Base-by-base conservation (phyloP, 2,888 invertebrate species). In the Eulithis prunata region DNA sequence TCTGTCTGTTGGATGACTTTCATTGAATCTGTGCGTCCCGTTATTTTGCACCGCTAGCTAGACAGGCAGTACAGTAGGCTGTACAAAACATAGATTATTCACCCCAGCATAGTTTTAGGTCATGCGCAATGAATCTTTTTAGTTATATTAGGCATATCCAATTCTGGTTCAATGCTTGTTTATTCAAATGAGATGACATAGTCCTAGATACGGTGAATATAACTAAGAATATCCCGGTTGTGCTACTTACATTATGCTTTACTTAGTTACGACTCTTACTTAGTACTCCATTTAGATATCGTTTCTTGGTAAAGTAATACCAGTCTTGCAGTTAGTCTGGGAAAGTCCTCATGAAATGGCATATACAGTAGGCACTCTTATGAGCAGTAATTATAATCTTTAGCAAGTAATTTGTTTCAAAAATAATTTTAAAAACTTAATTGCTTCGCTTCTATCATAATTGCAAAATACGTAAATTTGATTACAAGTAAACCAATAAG, bases 111-210 rank as follows among this genome's bases (percentile, higher is more conserved):
- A 76, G 76, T 68, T 76, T 21, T 75, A 78, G 85, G 80, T 82
- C 82, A 84, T 82, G 85, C 84, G 84, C 86, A 80, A 77, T 85
- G 83, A 83, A 84, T 80, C 78, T 72, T 64, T 75, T 72, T 70
- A 76, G 6, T 41, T 41, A 8, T 75, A 75, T 81, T 83, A 83
- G 80, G 84, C 77, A 45, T 63, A 71, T 81, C 83, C 83, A 80
- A 81, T 71, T 75, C 57, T 58, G 59, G 56, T 66, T 55, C 58
- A 62, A 62, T 49, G 56, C n/a, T 14, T 58, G 14, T 54, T 53
- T 61, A 53, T 57, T 58, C 43, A 49, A 62, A 66, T 61, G 41
- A 52, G 45, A 61, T 61, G 32, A 53, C 51, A 32, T 49, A 14
- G 59, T 32, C 56, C 46, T 52, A 21, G 56, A 7, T 43, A 41